These are phyloP conservation scores for Tupaia chinensis DNA, from an alignment of 2,113 vertebrate species.

Conservation along the genomic window DNA sequence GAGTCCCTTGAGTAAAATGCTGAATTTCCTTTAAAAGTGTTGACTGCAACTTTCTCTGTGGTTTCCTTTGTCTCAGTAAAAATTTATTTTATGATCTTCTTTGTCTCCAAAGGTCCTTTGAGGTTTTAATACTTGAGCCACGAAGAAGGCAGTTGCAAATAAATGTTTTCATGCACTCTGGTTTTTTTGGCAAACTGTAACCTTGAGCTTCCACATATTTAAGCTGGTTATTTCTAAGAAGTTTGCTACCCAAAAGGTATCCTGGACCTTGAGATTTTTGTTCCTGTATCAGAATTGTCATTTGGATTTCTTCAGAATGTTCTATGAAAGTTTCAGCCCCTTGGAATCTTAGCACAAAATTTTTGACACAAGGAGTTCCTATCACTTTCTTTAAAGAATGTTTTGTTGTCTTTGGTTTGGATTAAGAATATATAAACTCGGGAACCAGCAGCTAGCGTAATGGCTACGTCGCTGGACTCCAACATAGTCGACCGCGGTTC, in stretches of 20 bases:
- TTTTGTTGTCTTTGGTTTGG: slow-evolving; percentile 9
- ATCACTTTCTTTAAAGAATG: slow-evolving; percentile 36
- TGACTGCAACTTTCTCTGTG: slow-evolving; percentile 23
- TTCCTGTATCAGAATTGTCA: slow-evolving; percentile 84
- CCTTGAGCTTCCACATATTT: slow-evolving; percentile 88
- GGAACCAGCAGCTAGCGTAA: no score
- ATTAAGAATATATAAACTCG: slow-evolving; percentile 51
- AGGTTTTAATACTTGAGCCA: neutral
- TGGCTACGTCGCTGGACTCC: no score
- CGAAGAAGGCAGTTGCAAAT: slow-evolving; percentile 84
- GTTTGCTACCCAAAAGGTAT: slow-evolving; percentile 86
- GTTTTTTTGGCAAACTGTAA: slow-evolving; percentile 87
- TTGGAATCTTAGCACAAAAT: slow-evolving; percentile 82
- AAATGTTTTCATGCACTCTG: slow-evolving; percentile 85
- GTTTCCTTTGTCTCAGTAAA: slow-evolving; percentile 66
- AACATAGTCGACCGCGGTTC: no score
- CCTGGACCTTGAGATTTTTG: slow-evolving; percentile 82
- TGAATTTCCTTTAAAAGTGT: slow-evolving; percentile 64
- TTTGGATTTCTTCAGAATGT: slow-evolving; percentile 85
- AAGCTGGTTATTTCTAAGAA: slow-evolving; percentile 88
- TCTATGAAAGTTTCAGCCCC: slow-evolving; percentile 81
- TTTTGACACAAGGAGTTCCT: neutral
- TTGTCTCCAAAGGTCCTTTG: slow-evolving; percentile 43
- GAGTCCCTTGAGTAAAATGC: neutral
- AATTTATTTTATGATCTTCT: slow-evolving; percentile 51